Evolutionary conservation across 2,797 vertebrate genomes (phyloP).

Genomic region (Champsocephalus gunnari): DNA sequence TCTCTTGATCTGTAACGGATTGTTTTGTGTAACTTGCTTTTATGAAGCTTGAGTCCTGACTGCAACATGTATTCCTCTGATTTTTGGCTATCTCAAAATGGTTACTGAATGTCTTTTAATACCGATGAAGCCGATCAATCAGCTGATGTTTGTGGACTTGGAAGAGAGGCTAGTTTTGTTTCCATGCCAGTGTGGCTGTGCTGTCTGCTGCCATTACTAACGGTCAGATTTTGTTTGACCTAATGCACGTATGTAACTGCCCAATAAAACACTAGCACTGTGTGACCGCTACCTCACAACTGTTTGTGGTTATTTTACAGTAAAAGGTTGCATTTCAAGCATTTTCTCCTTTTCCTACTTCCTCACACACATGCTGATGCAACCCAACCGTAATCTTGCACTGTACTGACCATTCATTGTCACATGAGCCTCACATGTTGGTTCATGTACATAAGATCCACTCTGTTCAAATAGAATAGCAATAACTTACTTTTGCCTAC

Average conservation of each 20-base stretch:
- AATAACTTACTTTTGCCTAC: too few relatives aligned
- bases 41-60: slow-evolving; percentile 49
- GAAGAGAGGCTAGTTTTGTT: slow-evolving; percentile 40
- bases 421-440: slow-evolving; percentile 24
- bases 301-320: slow-evolving; percentile 67
- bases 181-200: slow-evolving; percentile 56
- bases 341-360: background rate
- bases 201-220: slow-evolving; percentile 63
- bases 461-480: background rate
- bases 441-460: background rate
- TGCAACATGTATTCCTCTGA: slow-evolving; percentile 66
- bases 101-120: slow-evolving; percentile 67
- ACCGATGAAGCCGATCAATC: slow-evolving; percentile 11
- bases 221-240: slow-evolving; percentile 71
- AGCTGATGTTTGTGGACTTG: slow-evolving; percentile 27
- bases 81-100: slow-evolving; percentile 27
- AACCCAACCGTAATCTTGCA: slow-evolving; percentile 48
- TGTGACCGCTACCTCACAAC: slow-evolving; percentile 75
- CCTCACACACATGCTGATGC: slow-evolving; percentile 55
- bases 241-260: slow-evolving; percentile 77
- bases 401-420: slow-evolving; percentile 13
- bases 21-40: slow-evolving; percentile 60
- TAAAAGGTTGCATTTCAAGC: background rate
- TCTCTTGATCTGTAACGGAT: slow-evolving; percentile 57
- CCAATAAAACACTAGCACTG: slow-evolving; percentile 86